phyloP scores from a whole-genome alignment of 1,140 invertebrate genomes.

The Megalonaias nervosa region DNA sequence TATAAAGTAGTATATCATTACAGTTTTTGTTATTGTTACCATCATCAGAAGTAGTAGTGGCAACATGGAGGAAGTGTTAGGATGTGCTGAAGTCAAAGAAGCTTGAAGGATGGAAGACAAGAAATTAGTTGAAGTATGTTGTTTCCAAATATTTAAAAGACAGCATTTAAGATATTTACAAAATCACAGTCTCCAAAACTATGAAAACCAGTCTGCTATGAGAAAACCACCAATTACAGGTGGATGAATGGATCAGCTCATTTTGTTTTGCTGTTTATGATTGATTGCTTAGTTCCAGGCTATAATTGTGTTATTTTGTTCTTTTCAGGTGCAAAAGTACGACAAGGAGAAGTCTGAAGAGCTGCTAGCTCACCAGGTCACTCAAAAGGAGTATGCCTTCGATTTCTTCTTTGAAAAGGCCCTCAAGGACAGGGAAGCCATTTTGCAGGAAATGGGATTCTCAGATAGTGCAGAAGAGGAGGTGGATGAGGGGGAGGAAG shows the following conservation, averaged over 20 bases:
- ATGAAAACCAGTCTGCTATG: neutral
- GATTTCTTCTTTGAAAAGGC: slow-evolving; percentile 66
- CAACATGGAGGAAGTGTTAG: too few species aligned
- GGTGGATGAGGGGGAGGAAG: slow-evolving; percentile 22
- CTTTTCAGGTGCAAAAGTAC: slow-evolving; percentile 55
- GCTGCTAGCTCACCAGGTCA: slow-evolving; percentile 38
- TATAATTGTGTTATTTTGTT: neutral
- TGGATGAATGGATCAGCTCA: too few species aligned
- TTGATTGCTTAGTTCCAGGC: neutral
- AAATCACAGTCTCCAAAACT: neutral
- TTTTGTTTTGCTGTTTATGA: neutral
- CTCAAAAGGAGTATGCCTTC: slow-evolving; percentile 59
- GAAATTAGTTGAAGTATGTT: too few species aligned
- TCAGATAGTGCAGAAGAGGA: slow-evolving; percentile 47
- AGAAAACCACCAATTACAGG: neutral
- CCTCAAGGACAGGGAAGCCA: slow-evolving; percentile 28
- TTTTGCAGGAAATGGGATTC: slow-evolving; percentile 30
- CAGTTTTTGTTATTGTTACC: too few species aligned
- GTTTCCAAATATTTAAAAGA: too few species aligned
- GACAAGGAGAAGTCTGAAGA: slow-evolving; percentile 54
- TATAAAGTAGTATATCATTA: too few species aligned
- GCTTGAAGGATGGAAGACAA: too few species aligned
- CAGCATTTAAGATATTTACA: neutral
- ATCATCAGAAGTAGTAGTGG: too few species aligned
- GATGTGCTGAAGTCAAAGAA: too few species aligned